A percentile compares a stretch with the other conserved stretches of the same genome.
Evolutionary conservation across 2,888 invertebrate genomes (phyloP).

Genomic region (Aleiodes leptofemur): DNA sequence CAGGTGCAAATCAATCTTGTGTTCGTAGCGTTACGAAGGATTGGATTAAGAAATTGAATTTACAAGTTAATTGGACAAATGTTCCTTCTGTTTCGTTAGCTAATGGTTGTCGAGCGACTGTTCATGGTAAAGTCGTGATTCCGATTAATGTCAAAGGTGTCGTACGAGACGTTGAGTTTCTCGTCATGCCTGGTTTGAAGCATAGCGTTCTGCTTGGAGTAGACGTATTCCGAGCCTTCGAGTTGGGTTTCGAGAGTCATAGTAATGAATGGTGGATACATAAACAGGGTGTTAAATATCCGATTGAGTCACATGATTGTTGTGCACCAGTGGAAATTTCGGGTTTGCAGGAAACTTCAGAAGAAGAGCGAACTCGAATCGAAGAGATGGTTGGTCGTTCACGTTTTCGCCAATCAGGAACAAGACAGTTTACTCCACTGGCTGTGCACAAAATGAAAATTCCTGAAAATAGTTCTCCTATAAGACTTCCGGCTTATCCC

Average conservation of each 20-base stretch:
- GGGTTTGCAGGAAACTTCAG: not conserved
- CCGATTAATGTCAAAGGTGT: not conserved
- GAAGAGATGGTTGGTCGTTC: not conserved
- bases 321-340: not conserved
- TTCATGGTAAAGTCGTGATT: no score
- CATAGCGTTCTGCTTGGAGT: no score
- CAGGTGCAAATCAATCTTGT: not conserved
- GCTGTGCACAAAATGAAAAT: slow-evolving; percentile 42
- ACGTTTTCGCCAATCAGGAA: not conserved
- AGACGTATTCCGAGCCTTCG: not conserved
- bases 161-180: no score
- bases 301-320: not conserved
- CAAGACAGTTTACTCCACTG: slow-evolving; percentile 19
- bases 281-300: not conserved
- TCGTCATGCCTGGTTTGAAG: no score
- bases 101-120: no score
- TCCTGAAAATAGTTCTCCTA: slow-evolving; percentile 1
- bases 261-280: not conserved
- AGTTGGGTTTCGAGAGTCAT: not conserved
- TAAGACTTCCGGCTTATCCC: slow-evolving; percentile 36
- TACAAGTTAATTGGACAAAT: no score
- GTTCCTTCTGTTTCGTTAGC: no score
- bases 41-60: not conserved
- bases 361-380: slow-evolving; percentile 3
- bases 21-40: not conserved